Percentiles rank a stretch among this genome's conserved stretches.
These are phyloP conservation scores for Leucoptera coffeella DNA, from an alignment of 2,888 invertebrate species.

Conservation along the genomic window DNA sequence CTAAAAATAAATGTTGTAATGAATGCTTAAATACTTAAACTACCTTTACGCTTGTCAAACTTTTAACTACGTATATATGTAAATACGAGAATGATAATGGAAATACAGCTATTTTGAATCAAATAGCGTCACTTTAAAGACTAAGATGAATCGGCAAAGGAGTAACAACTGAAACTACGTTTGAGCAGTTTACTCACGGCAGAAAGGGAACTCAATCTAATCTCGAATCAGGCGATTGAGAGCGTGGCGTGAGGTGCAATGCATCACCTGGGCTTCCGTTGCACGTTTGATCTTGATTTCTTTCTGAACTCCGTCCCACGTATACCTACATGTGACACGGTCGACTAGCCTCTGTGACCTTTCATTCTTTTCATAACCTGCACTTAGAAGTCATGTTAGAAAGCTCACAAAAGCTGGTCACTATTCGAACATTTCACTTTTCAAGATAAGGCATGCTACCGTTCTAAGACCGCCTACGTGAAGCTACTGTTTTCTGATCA, in stretches of 20 bases:
- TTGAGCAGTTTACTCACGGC: slow-evolving; percentile 26
- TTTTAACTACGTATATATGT: no score
- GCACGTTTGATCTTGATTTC: slow-evolving; percentile 42
- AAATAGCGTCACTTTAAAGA: no score
- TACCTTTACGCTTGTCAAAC: no score
- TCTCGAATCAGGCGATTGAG: slow-evolving; percentile 34
- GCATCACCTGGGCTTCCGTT: slow-evolving; percentile 47
- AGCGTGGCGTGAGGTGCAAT: slow-evolving; percentile 27
- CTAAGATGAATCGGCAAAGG: slow-evolving; percentile 16
- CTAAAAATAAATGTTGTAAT: no score
- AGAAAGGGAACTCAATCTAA: slow-evolving; percentile 33
- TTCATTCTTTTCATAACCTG: not conserved
- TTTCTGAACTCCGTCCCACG: slow-evolving; percentile 36
- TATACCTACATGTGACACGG: slow-evolving; percentile 19
- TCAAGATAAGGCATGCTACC: slow-evolving; percentile 24
- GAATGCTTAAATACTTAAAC: no score
- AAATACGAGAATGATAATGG: slow-evolving; percentile 8
- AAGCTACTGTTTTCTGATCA: slow-evolving; percentile 30
- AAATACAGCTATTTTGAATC: slow-evolving; percentile 1
- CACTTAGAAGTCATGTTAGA: no score
- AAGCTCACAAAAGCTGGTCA: no score
- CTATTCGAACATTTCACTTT: slow-evolving; percentile 23
- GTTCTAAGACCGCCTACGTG: slow-evolving; percentile 31
- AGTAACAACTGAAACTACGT: slow-evolving; percentile 19
- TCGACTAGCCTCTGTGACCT: not conserved